Base-by-base conservation (phyloP, 2,113 vertebrate genomes). In the Misgurnus anguillicaudatus region DNA sequence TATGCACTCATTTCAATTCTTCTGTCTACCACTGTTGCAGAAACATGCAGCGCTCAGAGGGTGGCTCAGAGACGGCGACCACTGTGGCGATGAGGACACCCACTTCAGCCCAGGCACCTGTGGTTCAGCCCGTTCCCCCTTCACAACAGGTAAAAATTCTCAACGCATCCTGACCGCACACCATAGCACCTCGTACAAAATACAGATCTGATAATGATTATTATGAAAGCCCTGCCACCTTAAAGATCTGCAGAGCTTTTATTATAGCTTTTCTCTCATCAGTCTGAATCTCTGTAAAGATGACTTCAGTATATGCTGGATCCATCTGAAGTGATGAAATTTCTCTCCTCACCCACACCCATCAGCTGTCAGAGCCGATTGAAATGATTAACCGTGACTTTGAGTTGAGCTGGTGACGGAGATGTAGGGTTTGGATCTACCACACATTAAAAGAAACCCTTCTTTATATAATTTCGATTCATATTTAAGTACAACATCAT, bases 1-100 rank as follows among this genome's bases (percentile, higher is more conserved):
- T 3, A 31, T 31, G 24, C 24, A 31, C 24, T 31, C 24, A 31
- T 31, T 31, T 31, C 3, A 31, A 31, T 31, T 31, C 24, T 31
- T 31, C 24, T 47, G 0, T 63, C 21, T 21, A 13, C n/a, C 7
- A 39, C 51, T 51, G 10, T 38, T 42, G 38, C 62, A 72, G 42
- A 90, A 98, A 92, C 88, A 98, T 98, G 98, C 98, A 99, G 94
- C 95, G 91, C 86, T 91, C 98, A 0, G 96, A 99, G 89, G 92
- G 90, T 64, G 94, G 92, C 82, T 93, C 96, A 16, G 96, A 97
- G 71, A 86, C 95, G 3, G 89, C 95, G 1, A 88, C 95, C 71
- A 93, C 95, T 0, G 95, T 96, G 88, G 88, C 95, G 0, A 89
- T 98, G 88, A 92, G 94, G 78, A 88, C 96, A 0, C 92, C 96